Conservation (phyloP, 2,113 vertebrate species). For the Ornithorhynchus anatinus region DNA sequence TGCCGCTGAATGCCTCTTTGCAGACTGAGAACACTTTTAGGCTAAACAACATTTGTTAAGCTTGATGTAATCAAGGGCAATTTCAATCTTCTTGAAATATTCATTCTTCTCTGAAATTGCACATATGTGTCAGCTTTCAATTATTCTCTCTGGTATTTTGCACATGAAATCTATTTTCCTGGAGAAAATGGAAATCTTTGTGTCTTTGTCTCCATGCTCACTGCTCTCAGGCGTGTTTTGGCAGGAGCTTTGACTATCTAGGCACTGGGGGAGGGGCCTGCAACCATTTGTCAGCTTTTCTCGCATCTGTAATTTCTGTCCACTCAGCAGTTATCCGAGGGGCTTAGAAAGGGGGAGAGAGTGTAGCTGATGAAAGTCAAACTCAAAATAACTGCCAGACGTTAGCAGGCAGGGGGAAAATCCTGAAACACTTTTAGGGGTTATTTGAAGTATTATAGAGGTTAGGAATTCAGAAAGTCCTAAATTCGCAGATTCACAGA, state of each 20-base stretch:
- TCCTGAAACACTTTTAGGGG: slow-evolving; percentile 20
- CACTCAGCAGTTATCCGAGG: slow-evolving; percentile 76
- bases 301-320: slow-evolving; percentile 79
- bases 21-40: slow-evolving; percentile 33
- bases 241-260: slow-evolving; percentile 73
- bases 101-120: slow-evolving; percentile 31
- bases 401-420: slow-evolving; percentile 23
- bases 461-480: slow-evolving; percentile 29
- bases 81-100: slow-evolving; percentile 48
- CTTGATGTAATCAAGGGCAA: slow-evolving; percentile 42
- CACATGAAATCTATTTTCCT: slow-evolving; percentile 65
- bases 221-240: slow-evolving; percentile 82
- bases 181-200: slow-evolving; percentile 78
- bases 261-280: slow-evolving; percentile 66
- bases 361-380: slow-evolving; percentile 59
- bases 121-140: slow-evolving; percentile 28
- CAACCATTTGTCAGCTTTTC: slow-evolving; percentile 72
- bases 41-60: slow-evolving; percentile 50
- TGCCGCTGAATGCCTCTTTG: slow-evolving; percentile 11
- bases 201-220: slow-evolving; percentile 85
- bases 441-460: slow-evolving; percentile 29
- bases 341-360: slow-evolving; percentile 64
- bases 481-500: slow-evolving; percentile 25
- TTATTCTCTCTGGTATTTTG: slow-evolving; percentile 57
- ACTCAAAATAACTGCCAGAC: slow-evolving; percentile 43